Evolutionary conservation across 1,140 invertebrate species (phyloP), one percentile per base, ranked within the genome.

Genomic region (Neoseiulus cucumeris): DNA sequence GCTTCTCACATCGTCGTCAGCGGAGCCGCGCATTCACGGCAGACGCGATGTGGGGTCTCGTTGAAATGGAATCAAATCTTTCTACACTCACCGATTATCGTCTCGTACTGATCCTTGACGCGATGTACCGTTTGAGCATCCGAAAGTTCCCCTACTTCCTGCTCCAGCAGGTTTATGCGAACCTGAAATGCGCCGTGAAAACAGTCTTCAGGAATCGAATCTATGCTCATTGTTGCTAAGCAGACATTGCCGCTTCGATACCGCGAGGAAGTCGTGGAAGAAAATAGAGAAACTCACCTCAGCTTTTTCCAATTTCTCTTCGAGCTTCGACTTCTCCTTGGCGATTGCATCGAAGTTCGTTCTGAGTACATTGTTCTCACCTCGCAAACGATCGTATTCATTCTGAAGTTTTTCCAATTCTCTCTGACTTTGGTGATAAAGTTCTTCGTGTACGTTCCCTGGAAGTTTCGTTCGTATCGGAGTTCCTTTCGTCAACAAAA

Each of bases 41-140:
- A n/a, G n/a, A n/a, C n/a, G n/a, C n/a, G n/a, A n/a, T n/a, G n/a
- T n/a, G n/a, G n/a, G n/a, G n/a, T n/a, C n/a, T n/a, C n/a, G n/a
- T n/a, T n/a, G n/a, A n/a, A n/a, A n/a, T n/a, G n/a, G n/a, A n/a
- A n/a, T n/a, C n/a, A n/a, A n/a, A n/a, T n/a, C n/a, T n/a, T n/a
- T n/a, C n/a, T n/a, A n/a, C n/a, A 59, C 51, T 28, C 18, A 59
- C 51, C 51, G 25, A 59, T 59, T 25, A 59, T 25, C 22, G 51
- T 33, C 22, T 59, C 51, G 22, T 59, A 59, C 22, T 59, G 51
- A 9, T 59, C 51, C 22, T 59, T 59, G 14, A 59, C 51, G 4
- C 51, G 51, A 59, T 59, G 51, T 18, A 59, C 51, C 1, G 14
- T 59, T 59, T 59, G 51, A n/a, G 51, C 25, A 33, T 59, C 51